Percentiles rank a stretch among this genome's conserved stretches.
Evolutionary conservation across 2,888 invertebrate genomes (phyloP).

Genomic region (Brachycybe producta): DNA sequence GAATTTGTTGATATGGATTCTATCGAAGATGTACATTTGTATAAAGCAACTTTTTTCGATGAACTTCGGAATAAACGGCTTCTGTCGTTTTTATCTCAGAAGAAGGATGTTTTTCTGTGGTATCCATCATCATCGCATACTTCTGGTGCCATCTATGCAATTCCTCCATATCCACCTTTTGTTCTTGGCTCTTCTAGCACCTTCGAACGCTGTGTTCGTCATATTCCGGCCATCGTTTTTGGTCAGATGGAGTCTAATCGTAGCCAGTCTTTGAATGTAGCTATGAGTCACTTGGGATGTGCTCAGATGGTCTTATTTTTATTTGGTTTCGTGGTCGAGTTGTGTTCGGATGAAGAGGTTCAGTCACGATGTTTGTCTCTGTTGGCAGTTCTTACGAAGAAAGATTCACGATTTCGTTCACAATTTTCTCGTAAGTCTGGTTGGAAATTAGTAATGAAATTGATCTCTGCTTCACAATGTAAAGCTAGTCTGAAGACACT

Average conservation of each 20-base stretch:
- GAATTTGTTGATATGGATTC: background rate
- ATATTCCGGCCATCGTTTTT: too few relatives aligned
- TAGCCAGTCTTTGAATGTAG: background rate
- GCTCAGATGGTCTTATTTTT: background rate
- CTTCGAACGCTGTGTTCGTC: too few relatives aligned
- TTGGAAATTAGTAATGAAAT: conserved; percentile 3
- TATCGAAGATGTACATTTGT: background rate
- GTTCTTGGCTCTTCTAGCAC: too few relatives aligned
- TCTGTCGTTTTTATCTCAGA: background rate
- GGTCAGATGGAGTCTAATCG: too few relatives aligned
- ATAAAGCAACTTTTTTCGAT: background rate
- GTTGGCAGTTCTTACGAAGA: background rate
- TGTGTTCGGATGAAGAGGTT: background rate
- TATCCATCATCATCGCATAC: background rate
- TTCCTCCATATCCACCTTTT: background rate
- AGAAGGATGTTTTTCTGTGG: background rate
- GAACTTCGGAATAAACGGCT: background rate
- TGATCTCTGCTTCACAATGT: background rate
- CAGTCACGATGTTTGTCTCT: conserved; percentile 5
- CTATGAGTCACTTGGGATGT: conserved; percentile 1
- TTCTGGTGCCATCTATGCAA: background rate
- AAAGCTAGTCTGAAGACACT: conserved; percentile 1
- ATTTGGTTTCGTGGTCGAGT: conserved; percentile 1
- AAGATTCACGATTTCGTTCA: background rate
- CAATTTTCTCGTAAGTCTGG: conserved; percentile 1